A percentile compares a stretch with the other conserved stretches of the same genome.
Evolutionary conservation across 2,888 invertebrate genomes (phyloP).

Genomic region (Phorcus lineatus): DNA sequence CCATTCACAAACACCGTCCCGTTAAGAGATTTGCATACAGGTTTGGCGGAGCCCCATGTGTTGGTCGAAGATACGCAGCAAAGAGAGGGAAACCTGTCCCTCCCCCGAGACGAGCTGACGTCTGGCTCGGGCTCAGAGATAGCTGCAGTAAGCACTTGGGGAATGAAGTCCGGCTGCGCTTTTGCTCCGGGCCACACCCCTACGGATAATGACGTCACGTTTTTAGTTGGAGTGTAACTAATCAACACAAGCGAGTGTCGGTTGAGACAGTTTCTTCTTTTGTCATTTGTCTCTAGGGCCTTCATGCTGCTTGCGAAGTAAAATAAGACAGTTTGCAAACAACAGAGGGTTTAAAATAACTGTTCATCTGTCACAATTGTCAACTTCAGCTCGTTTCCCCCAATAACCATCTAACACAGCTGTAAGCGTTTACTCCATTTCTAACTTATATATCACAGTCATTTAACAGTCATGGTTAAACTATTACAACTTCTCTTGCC

Average conservation of each 20-base stretch:
- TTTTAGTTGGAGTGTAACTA: not conserved
- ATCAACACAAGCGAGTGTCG: not conserved
- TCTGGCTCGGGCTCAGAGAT: not conserved
- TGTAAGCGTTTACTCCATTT: too few relatives aligned
- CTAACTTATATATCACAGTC: too few relatives aligned
- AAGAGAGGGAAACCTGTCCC: not conserved
- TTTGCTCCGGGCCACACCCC: not conserved
- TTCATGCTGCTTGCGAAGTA: not conserved
- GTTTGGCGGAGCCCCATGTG: not conserved
- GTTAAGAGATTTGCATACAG: not conserved
- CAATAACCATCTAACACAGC: too few relatives aligned
- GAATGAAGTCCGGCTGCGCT: not conserved
- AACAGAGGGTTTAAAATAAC: not conserved
- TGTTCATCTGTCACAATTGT: not conserved
- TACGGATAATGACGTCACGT: not conserved
- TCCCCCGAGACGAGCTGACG: not conserved
- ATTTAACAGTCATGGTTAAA: too few relatives aligned
- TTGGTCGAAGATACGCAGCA: not conserved
- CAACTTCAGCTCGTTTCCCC: too few relatives aligned
- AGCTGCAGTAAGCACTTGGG: not conserved
- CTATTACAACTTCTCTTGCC: too few relatives aligned
- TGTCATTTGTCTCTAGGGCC: not conserved
- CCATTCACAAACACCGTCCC: not conserved
- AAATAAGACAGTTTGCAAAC: slow-evolving; percentile 7
- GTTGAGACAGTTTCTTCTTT: not conserved